Conservation (phyloP, 2,113 vertebrate genomes). For the Podilymbus podiceps region DNA sequence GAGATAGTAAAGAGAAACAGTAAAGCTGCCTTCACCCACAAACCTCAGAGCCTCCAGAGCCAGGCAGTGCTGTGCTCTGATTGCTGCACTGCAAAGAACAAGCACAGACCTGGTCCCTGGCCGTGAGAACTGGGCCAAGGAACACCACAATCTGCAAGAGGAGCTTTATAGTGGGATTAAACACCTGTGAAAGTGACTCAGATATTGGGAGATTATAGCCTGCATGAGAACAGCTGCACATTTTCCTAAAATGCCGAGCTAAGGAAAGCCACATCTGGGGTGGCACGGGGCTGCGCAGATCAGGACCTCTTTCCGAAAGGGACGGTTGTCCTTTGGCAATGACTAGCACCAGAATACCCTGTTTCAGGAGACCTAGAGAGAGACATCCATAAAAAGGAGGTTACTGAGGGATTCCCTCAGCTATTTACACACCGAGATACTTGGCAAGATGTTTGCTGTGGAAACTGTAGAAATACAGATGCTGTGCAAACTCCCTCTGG, state of each 20-base stretch:
- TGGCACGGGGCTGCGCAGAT: neutral
- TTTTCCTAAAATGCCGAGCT: neutral
- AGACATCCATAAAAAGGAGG: neutral
- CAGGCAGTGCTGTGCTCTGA: neutral
- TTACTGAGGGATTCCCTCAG: conserved; percentile 31
- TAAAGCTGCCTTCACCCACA: neutral
- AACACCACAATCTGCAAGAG: neutral
- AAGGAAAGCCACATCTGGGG: neutral
- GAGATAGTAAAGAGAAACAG: neutral
- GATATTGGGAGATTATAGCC: too few relatives aligned
- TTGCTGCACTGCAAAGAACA: neutral
- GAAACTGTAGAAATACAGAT: conserved; percentile 27
- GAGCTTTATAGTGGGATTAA: neutral
- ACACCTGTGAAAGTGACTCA: neutral
- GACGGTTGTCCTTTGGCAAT: neutral
- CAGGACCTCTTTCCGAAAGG: neutral
- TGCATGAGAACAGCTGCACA: neutral
- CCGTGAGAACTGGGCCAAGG: neutral
- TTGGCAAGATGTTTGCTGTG: neutral
- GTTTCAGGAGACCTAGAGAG: neutral
- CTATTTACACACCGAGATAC: neutral
- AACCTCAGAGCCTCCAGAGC: neutral
- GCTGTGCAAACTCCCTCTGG: conserved; percentile 35
- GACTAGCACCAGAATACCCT: neutral
- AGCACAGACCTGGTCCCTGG: neutral